Percentiles rank a stretch among this genome's conserved stretches.
phyloP scores from a whole-genome alignment of 37 sponge, comb jelly and placozoan genomes.

The Bolinopsis microptera region DNA sequence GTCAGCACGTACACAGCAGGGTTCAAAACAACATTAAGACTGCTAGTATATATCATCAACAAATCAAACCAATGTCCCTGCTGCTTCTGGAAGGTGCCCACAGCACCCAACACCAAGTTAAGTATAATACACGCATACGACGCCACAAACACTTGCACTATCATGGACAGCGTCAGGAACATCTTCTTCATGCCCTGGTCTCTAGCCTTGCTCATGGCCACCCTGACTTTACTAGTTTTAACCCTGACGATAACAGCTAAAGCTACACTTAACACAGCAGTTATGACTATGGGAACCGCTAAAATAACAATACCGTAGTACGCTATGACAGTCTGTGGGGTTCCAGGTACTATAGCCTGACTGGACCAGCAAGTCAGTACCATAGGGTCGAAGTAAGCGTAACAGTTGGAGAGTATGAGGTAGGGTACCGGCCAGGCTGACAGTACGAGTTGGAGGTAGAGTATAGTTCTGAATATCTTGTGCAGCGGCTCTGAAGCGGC shows the following conservation, averaged over 20 bases:
- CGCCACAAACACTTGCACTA: background rate
- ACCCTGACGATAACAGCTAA: background rate
- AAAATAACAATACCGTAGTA: background rate
- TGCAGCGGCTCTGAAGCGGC: background rate
- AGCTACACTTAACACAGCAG: background rate
- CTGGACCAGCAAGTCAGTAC: background rate
- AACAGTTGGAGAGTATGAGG: background rate
- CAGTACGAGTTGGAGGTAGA: background rate
- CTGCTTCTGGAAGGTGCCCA: background rate
- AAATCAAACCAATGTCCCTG: background rate
- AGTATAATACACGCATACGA: background rate
- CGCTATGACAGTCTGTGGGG: background rate
- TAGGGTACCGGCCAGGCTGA: background rate
- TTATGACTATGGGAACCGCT: background rate
- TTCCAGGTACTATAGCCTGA: background rate
- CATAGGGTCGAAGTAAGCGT: background rate
- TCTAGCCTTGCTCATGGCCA: background rate
- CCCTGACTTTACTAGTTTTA: background rate
- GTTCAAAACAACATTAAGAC: background rate
- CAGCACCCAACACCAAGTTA: background rate
- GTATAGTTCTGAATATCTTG: background rate
- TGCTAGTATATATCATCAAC: background rate
- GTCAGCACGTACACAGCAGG: background rate
- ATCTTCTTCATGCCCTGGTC: background rate
- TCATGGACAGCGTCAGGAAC: background rate